Base-by-base conservation (phyloP, 1,140 invertebrate genomes). In the Plodia interpunctella region DNA sequence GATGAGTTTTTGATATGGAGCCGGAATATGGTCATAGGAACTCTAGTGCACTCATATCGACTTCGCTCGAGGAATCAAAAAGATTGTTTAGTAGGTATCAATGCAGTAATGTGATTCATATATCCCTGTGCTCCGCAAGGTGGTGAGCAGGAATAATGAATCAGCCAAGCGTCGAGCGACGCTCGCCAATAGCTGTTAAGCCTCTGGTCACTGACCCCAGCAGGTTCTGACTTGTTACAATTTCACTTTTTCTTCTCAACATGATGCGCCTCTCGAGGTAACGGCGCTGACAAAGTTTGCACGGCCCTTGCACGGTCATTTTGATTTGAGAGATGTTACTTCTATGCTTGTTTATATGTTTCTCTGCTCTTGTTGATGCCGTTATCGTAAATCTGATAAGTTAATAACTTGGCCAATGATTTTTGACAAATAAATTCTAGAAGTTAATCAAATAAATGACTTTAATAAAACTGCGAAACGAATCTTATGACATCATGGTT, bases 161-260 rank as follows among this genome's bases (percentile, higher is more conserved):
- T 83, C 83, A 80, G 72, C 69, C 66, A 70, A 70, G 74, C 66
- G 71, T 60, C 38, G 38, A 65, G 72, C 72, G 21, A 25, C 21
- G 71, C 71, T 75, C 74, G 78, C 75, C 78, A 75, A 74, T 81
- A 75, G 72, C 54, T 57, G 69, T 65, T 68, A 62, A 78, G 74
- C 19, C 70, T 62, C 72, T 86, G 83, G 83, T 87, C 83, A 83
- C 75, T 75, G 82, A 87, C 81, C 86, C 68, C 78, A 68, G 75
- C 86, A 82, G 81, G 86, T 84, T 86, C 78, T 72, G 72, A 81
- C 83, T 80, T 84, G 86, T 80, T 87, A 80, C 80, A 80, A 69
- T 88, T 88, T 86, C 80, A 88, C 83, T 87, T 88, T 86, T 87
- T 83, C 78, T 70, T 77, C 49, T 54, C 55, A 53, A 55, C 20